Conservation (phyloP, 1,140 invertebrate genomes). For the Ganaspis sp. region DNA sequence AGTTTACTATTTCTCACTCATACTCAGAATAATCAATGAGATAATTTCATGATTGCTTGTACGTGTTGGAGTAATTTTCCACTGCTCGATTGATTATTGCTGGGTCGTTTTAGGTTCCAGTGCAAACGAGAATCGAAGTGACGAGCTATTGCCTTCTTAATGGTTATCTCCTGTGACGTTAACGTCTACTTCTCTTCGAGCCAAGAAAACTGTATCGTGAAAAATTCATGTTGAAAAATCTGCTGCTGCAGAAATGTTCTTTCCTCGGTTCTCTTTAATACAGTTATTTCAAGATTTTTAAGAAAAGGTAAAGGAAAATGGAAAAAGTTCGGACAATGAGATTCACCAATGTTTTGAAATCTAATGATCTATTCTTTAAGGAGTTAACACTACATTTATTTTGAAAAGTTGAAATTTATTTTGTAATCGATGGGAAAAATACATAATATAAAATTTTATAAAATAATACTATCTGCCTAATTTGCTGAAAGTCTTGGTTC, state of each 20-base stretch:
- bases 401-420: too few species aligned
- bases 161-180: neutral
- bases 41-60: neutral
- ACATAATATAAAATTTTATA: too few species aligned
- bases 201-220: neutral
- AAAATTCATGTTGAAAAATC: conserved; percentile 21
- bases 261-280: neutral
- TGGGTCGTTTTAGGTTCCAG: neutral
- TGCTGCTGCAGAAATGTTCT: neutral
- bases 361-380: too few species aligned
- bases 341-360: too few species aligned
- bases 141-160: conserved; percentile 10
- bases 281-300: neutral
- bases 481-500: too few species aligned
- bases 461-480: too few species aligned
- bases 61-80: neutral
- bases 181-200: neutral
- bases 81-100: conserved; percentile 2
- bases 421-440: too few species aligned
- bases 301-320: too few species aligned
- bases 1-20: neutral
- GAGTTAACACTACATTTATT: too few species aligned
- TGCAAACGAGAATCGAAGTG: conserved; percentile 19
- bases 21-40: conserved; percentile 1
- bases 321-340: too few species aligned